These are phyloP conservation scores for Drosophila pruinosa DNA, from an alignment of 1,140 invertebrate genomes.

Conservation along the genomic window DNA sequence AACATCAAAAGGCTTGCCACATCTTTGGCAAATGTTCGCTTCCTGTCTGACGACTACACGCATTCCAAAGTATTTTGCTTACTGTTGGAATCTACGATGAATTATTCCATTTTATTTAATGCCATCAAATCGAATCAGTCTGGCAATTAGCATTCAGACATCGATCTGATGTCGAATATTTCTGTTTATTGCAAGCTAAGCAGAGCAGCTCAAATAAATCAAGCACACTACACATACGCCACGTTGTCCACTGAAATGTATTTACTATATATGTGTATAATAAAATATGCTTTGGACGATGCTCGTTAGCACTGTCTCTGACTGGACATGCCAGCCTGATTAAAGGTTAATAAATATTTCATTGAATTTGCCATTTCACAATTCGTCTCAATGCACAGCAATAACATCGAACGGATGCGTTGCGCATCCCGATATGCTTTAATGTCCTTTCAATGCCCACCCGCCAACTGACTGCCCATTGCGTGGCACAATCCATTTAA, in stretches of 20 bases:
- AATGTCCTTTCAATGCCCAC: conserved; percentile 31
- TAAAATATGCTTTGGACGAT: conserved; percentile 32
- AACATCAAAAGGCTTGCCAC: not conserved
- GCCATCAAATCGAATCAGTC: conserved; percentile 7
- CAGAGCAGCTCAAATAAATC: conserved; percentile 22
- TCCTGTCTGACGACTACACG: conserved; percentile 1
- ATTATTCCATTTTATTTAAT: conserved; percentile 10
- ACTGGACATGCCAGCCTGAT: conserved; percentile 6
- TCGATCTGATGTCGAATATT: conserved; percentile 29
- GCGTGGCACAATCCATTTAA: not conserved
- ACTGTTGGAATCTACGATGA: not conserved
- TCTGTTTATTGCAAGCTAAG: conserved; percentile 15
- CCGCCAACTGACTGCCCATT: not conserved
- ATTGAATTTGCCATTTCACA: conserved; percentile 41
- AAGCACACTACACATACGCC: conserved; percentile 30
- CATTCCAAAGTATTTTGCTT: too few species aligned
- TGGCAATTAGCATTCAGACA: conserved; percentile 36
- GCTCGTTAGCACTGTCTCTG: not conserved
- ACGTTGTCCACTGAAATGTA: conserved; percentile 27
- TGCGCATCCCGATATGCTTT: conserved; percentile 28
- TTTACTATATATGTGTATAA: too few species aligned
- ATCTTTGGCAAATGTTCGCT: not conserved
- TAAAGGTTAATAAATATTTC: conserved; percentile 50
- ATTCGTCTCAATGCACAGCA: conserved; percentile 25
- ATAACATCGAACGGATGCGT: conserved; percentile 37